Evolutionary conservation across 1,140 invertebrate genomes (phyloP).

Genomic region (Cydia splendana): DNA sequence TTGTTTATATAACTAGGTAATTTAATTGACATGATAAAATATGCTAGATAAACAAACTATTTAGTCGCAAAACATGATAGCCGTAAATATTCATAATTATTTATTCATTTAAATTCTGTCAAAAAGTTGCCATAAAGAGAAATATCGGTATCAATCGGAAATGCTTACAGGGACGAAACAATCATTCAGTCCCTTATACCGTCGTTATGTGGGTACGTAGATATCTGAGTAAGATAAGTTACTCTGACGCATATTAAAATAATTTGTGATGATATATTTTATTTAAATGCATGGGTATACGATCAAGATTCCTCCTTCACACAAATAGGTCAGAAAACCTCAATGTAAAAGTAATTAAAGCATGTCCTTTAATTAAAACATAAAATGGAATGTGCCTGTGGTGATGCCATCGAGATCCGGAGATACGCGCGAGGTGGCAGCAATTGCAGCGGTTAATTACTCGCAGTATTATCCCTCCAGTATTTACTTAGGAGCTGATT

Average conservation of each 20-base stretch:
- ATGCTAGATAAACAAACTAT: too few species aligned
- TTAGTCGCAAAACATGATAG: too few species aligned
- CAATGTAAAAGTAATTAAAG: conserved; percentile 24
- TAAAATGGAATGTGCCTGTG: background rate
- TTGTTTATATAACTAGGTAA: background rate
- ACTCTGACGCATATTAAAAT: background rate
- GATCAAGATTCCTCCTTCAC: conserved; percentile 8
- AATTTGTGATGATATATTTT: too few species aligned
- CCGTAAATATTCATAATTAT: background rate
- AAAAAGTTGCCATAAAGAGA: too few species aligned
- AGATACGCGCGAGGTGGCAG: conserved; percentile 11
- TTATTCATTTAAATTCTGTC: background rate
- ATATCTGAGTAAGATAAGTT: background rate
- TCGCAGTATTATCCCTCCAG: background rate
- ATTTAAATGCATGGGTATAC: background rate
- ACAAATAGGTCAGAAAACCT: background rate
- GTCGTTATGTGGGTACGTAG: background rate
- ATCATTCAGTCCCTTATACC: background rate
- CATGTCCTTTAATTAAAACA: conserved; percentile 1
- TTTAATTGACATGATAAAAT: too few species aligned
- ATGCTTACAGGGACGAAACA: background rate
- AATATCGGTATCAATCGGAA: background rate
- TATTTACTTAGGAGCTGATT: background rate
- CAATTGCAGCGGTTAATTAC: conserved; percentile 22
- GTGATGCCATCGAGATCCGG: conserved; percentile 23